Evolutionary conservation across 1,140 invertebrate genomes (phyloP), one percentile per base, ranked within the genome.

Genomic region (Teleogryllus occipitalis): DNA sequence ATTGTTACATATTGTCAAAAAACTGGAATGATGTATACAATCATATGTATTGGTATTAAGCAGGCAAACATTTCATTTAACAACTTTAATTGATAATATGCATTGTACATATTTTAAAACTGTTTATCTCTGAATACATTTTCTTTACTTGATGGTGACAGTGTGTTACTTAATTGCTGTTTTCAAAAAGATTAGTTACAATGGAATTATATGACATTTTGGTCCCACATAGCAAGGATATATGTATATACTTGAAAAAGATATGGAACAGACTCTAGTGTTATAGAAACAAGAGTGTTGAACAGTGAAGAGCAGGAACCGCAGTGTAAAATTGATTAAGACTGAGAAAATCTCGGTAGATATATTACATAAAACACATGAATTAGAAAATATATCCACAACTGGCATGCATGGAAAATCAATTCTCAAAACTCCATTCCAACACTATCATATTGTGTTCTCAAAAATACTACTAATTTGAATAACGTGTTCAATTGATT

Each of bases 1-100:
- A 65, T 65, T 65, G 49, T 80, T 75, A 80, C 27, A 80, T 80
- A 80, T 80, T 80, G 79, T 80, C 79, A 80, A 77, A 77, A 76
- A 78, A 72, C 54, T 78, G 78, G 78, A 78, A 78, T 78, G 74
- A 79, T 79, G 78, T 78, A 78, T 47, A 78, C 49, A 27, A 47
- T 78, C 27, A 78, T 72, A 75, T 75, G 22, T 21, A 79, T 75
- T 27, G 21, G 22, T 74, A 79, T 79, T 48, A 79, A 79, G 78
- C 78, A 79, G 78, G 78, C 78, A 75, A 75, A 73, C 73, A 73
- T 77, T 54, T 14, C 47, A 8, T 79, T 65, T 47, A 79, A 79
- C 78, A 75, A 79, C 78, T 79, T 49, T 79, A 73, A 27, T 79
- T 72, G 78, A 47, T 47, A 77, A 77, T 77, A 77, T 49, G 76